Conservation (phyloP, 2,113 vertebrate species). For the Shinisaurus crocodilurus region DNA sequence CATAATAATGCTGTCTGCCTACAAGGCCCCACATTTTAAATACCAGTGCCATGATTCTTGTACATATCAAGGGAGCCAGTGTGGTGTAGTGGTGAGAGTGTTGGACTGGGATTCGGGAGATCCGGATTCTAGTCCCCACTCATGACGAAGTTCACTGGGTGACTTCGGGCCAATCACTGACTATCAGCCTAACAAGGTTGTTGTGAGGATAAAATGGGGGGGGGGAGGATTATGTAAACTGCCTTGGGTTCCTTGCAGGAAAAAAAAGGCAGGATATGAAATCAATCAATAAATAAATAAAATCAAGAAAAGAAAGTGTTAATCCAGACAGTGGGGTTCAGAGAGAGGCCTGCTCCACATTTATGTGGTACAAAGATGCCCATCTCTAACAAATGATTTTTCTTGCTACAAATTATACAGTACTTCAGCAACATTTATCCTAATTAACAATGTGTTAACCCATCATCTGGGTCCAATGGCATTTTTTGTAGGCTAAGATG, state of each 20-base stretch:
- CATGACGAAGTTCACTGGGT: too few relatives aligned
- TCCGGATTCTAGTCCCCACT: too few relatives aligned
- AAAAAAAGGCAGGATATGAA: too few relatives aligned
- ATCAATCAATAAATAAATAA: too few relatives aligned
- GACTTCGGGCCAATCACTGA: too few relatives aligned
- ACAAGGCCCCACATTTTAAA: neutral
- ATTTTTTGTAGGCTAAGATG: neutral
- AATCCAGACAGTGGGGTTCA: neutral
- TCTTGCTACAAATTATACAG: neutral
- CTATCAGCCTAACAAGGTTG: too few relatives aligned
- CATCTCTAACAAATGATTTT: neutral
- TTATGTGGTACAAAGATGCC: neutral
- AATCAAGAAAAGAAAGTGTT: neutral
- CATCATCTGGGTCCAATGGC: neutral
- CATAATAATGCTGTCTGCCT: neutral
- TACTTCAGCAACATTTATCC: neutral
- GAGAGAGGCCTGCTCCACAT: neutral
- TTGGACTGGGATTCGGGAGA: too few relatives aligned
- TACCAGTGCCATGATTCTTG: neutral
- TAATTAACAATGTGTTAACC: neutral
- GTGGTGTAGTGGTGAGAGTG: too few relatives aligned
- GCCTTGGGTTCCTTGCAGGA: too few relatives aligned
- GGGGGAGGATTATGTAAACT: too few relatives aligned
- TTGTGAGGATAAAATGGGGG: too few relatives aligned
- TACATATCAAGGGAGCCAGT: neutral